These are phyloP conservation scores for Polydrusus cervinus DNA, from an alignment of 2,888 invertebrate species.

Conservation along the genomic window DNA sequence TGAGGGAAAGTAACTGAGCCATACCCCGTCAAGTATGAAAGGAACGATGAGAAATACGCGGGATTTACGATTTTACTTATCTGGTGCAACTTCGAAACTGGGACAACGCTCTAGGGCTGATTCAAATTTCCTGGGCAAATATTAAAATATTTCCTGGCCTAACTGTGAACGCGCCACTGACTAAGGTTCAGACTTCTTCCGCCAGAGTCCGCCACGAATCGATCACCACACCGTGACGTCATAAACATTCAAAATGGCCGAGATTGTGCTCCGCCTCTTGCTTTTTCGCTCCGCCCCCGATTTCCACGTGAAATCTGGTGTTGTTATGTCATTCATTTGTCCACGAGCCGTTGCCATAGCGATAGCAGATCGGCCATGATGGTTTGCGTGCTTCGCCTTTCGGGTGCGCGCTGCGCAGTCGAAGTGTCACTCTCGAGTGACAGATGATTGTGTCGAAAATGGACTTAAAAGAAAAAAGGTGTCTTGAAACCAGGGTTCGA, in stretches of 20 bases:
- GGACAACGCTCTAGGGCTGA: too few species aligned
- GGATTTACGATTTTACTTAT: too few species aligned
- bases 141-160: background rate
- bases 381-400: slow-evolving; percentile 24
- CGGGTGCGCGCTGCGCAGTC: slow-evolving; percentile 27
- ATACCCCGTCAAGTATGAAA: too few species aligned
- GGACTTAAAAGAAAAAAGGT: slow-evolving; percentile 33
- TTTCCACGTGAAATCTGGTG: slow-evolving; percentile 26
- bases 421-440: slow-evolving; percentile 37
- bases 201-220: slow-evolving; percentile 34
- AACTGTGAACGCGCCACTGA: slow-evolving; percentile 18
- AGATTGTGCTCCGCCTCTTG: slow-evolving; percentile 23
- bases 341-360: slow-evolving; percentile 36
- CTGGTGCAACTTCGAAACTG: too few species aligned
- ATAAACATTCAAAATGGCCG: slow-evolving; percentile 21
- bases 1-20: too few species aligned
- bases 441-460: slow-evolving; percentile 39
- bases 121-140: background rate
- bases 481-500: slow-evolving; percentile 21
- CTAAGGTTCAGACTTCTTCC: background rate
- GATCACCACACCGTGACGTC: slow-evolving; percentile 21
- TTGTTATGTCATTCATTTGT: slow-evolving; percentile 29
- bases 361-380: slow-evolving; percentile 36
- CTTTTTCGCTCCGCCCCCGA: slow-evolving; percentile 22
- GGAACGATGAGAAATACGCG: too few species aligned